These are phyloP conservation scores for Pelecanus crispus DNA, from an alignment of 2,113 vertebrate species.

Conservation along the genomic window DNA sequence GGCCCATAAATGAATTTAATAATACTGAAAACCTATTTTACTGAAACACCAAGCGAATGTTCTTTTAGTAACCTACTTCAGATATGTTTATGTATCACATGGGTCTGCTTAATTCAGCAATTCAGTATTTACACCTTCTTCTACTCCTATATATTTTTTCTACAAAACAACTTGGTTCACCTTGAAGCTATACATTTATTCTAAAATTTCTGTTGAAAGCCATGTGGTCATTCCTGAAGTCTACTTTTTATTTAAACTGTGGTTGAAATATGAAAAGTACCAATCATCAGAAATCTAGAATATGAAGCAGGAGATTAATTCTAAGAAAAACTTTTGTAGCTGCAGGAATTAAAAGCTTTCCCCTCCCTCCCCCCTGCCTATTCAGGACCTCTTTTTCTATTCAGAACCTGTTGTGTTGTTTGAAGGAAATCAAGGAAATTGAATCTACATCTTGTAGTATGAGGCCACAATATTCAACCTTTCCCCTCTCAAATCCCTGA, in stretches of 20 bases:
- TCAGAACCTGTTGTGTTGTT: not conserved
- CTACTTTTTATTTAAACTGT: not conserved
- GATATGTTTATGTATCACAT: not conserved
- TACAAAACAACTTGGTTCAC: not conserved
- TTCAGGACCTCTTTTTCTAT: not conserved
- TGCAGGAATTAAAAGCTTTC: rapidly evolving
- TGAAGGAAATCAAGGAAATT: not conserved
- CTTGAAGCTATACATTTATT: not conserved
- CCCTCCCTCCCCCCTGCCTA: no score
- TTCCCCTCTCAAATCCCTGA: not conserved
- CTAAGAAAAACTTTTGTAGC: not conserved
- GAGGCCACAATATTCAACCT: not conserved
- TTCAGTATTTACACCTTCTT: not conserved
- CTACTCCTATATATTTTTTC: rapidly evolving
- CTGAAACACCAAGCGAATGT: not conserved
- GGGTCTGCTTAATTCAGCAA: not conserved
- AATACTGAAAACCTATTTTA: not conserved
- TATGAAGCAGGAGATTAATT: not conserved
- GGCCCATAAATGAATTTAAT: not conserved
- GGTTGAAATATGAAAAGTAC: not conserved
- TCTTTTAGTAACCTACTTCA: not conserved
- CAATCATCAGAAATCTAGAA: not conserved
- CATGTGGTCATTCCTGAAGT: not conserved
- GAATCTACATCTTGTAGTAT: not conserved
- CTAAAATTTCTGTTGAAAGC: not conserved